Conservation (phyloP, 1,140 invertebrate species). For the Euwallacea similis region DNA sequence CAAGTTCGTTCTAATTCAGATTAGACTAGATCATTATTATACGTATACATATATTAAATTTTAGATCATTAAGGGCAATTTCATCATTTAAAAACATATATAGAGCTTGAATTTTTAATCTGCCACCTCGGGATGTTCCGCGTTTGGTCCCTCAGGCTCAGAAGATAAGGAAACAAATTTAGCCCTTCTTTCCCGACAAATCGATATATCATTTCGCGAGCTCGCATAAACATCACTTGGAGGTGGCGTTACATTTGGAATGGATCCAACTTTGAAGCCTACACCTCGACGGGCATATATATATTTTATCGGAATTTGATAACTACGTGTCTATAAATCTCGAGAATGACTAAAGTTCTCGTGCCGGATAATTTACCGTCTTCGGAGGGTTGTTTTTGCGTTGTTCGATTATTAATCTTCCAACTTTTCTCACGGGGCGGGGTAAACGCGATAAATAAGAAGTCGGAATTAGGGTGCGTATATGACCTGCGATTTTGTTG, state of each 20-base stretch:
- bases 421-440: neutral
- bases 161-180: too few relatives aligned
- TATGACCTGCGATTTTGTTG: too few relatives aligned
- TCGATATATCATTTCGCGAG: slow-evolving; percentile 22
- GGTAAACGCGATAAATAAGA: slow-evolving; percentile 2
- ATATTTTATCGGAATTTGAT: slow-evolving; percentile 31
- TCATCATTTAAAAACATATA: too few relatives aligned
- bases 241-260: slow-evolving; percentile 25
- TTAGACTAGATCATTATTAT: too few relatives aligned
- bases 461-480: too few relatives aligned
- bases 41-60: too few relatives aligned
- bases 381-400: slow-evolving; percentile 16
- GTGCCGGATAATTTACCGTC: slow-evolving; percentile 18
- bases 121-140: too few relatives aligned
- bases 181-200: neutral
- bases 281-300: slow-evolving; percentile 11
- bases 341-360: slow-evolving; percentile 22
- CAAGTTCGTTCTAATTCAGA: too few relatives aligned
- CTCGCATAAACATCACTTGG: slow-evolving; percentile 25
- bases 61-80: too few relatives aligned
- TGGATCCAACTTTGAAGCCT: slow-evolving; percentile 26
- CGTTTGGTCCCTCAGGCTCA: too few relatives aligned
- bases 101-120: too few relatives aligned
- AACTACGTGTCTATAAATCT: slow-evolving; percentile 30
- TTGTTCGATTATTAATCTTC: slow-evolving; percentile 20